A percentile compares a stretch with the other conserved stretches of the same genome.
These are phyloP conservation scores for Liodrosophila aerea DNA, from an alignment of 2,888 invertebrate genomes.

Conservation along the genomic window DNA sequence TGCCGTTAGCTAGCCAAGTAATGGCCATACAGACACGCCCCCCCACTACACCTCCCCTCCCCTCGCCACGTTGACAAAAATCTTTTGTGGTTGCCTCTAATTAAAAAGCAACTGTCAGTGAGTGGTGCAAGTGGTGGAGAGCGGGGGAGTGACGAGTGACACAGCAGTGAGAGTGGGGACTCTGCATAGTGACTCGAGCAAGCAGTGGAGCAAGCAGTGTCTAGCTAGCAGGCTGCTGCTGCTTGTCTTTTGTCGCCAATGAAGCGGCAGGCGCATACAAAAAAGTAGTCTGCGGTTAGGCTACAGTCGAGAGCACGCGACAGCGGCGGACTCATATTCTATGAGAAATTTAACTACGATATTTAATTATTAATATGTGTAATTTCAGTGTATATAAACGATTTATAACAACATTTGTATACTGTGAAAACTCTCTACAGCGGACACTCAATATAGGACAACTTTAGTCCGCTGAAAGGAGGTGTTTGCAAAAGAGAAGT, in stretches of 20 bases:
- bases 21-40: slow-evolving; percentile 16
- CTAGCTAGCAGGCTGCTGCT: slow-evolving; percentile 1
- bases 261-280: slow-evolving; percentile 28
- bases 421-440: too few relatives aligned
- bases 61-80: slow-evolving; percentile 53
- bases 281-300: too few relatives aligned
- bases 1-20: slow-evolving; percentile 19
- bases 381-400: too few relatives aligned
- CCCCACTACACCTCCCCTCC: background rate
- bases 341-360: too few relatives aligned
- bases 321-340: too few relatives aligned
- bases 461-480: too few relatives aligned
- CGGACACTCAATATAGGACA: too few relatives aligned
- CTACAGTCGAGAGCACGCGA: slow-evolving; percentile 11
- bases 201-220: too few relatives aligned
- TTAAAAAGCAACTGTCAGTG: slow-evolving; percentile 54
- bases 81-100: slow-evolving; percentile 76
- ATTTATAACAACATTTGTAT: too few relatives aligned
- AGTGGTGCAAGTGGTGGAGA: background rate
- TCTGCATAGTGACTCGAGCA: too few relatives aligned
- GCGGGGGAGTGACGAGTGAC: background rate
- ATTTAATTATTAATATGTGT: too few relatives aligned
- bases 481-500: too few relatives aligned
- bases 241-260: slow-evolving; percentile 52
- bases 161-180: background rate